Base-by-base conservation (phyloP, 1,140 invertebrate genomes). In the Aphaenogaster floridana region DNA sequence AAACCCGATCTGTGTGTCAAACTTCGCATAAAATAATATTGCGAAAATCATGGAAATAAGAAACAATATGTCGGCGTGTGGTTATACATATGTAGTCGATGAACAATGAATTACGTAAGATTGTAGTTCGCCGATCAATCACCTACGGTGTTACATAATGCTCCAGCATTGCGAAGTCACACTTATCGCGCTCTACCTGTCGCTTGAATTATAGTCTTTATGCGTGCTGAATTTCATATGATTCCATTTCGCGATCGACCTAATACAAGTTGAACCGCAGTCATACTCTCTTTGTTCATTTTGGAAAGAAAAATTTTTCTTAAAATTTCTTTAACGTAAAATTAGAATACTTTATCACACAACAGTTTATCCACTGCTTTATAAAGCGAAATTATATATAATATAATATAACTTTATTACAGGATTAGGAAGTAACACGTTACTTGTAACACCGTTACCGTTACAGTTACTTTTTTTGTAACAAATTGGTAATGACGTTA, bases 171-270 rank as follows among this genome's bases (percentile, higher is more conserved):
- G 71, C 21, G 57, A 42, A 69, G 34, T 85, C 81, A 83, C 59
- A 83, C 28, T 88, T 81, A 85, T 90, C 71, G 89, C 21, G 39
- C 39, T 50, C 80, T 74, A 74, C 39, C 63, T 21, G 66, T 78
- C 77, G 81, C 77, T 91, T 88, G 86, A 91, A 88, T 91, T 91
- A 90, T 88, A 83, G 78, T 66, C 59, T 36, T 80, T 45, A 54
- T 86, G 89, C 86, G 71, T 61, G 34, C 71, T 50, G 90, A 91
- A 91, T 91, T 88, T 81, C 81, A 66, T 90, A 90, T 81, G 63
- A 88, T 57, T 88, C 52, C 52, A 77, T 84, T 90, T 80, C 17
- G 71, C 64, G 79, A 36, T 39, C 48, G 79, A 71, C 89, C 80
- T 61, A 86, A 90, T 88, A 78, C 74, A 45, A 71, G 21, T 57